These are phyloP conservation scores for Chaetura pelagica DNA, from an alignment of 2,113 vertebrate genomes.

Conservation along the genomic window DNA sequence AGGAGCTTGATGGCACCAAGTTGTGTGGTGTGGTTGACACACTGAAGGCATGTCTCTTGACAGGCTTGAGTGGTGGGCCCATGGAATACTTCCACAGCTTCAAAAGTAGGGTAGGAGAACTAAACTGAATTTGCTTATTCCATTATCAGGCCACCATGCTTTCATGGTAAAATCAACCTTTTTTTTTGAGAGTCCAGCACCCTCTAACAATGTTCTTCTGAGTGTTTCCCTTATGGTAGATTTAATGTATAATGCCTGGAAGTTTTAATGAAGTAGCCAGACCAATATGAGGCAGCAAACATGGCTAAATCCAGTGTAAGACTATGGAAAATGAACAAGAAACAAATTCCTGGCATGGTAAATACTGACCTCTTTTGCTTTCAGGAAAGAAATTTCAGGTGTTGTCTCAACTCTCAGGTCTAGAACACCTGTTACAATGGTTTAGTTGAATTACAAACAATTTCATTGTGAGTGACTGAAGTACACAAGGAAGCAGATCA, in stretches of 20 bases:
- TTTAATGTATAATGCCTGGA: not conserved
- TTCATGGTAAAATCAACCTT: not conserved
- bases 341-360: not conserved
- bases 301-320: too few species aligned
- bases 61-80: not conserved
- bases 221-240: accelerated
- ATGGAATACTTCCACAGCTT: not conserved
- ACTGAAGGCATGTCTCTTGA: too few species aligned
- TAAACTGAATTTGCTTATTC: constrained; percentile 13
- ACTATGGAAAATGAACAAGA: too few species aligned
- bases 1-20: too few species aligned
- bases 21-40: too few species aligned
- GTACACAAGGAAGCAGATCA: not conserved
- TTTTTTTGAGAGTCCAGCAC: not conserved
- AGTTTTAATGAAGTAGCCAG: too few species aligned
- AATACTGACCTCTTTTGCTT: not conserved
- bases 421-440: not conserved
- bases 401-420: not conserved
- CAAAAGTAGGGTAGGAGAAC: constrained; percentile 1
- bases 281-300: too few species aligned
- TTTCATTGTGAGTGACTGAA: not conserved
- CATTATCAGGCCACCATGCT: not conserved
- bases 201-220: not conserved
- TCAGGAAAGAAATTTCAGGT: not conserved
- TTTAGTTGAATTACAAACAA: not conserved